Evolutionary conservation across 1,140 invertebrate species (phyloP), one percentile per base, ranked within the genome.

Genomic region (Hydropsyche tenuis): DNA sequence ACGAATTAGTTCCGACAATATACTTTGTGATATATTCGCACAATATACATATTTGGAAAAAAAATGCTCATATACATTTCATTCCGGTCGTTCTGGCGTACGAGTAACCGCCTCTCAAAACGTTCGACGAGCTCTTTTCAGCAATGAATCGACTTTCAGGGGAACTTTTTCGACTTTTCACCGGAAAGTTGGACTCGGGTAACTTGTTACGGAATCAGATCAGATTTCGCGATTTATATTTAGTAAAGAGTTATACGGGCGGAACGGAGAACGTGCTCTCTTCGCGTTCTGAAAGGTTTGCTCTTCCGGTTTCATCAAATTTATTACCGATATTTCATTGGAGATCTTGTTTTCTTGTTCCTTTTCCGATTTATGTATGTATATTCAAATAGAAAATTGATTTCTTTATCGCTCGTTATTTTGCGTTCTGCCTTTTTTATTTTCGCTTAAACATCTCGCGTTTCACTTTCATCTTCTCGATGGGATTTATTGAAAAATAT

Each of bases 241-340:
- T 60, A 60, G 23, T 37, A 37, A 37, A 37, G 30, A 37, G 30
- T 37, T 37, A 37, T 37, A 9, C 9, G 9, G 30, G 30, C 3
- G 30, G 9, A 37, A 9, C 3, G 9, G 30, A 37, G 30, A 60
- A 11, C 23, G 56, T 25, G 23, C 56, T 23, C 56, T 23, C 23
- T 20, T 16, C 20, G 16, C 48, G 2, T 46, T 5, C 48, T 53
- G 56, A 60, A 60, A 60, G 56, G 56, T 60, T 60, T 25, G 23
- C 56, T 60, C 51, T 60, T 60, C 56, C 56, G 22, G 20, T 60
- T 60, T 60, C 56, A 60, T 60, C 56, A 60, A 60, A 60, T 60
- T 60, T 60, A 60, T 60, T 60, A 60, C 23, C 20, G 56, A 60
- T 60, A 60, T 60, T 60, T 60, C 23, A 60, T 60, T 60, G 56